Base-by-base conservation (phyloP, 2,113 vertebrate genomes). In the Eublepharis macularius region DNA sequence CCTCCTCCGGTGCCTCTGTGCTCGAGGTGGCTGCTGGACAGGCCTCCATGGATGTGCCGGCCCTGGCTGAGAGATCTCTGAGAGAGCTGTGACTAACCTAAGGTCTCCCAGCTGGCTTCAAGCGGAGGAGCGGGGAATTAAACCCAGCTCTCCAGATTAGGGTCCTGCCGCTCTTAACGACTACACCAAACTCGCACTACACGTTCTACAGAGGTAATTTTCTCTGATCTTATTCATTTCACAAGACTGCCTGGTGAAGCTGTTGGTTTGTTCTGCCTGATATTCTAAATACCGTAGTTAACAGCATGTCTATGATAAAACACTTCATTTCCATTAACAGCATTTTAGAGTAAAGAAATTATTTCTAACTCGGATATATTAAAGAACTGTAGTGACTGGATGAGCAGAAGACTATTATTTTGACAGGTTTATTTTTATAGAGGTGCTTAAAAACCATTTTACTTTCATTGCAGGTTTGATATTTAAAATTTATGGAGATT, bases 301-400 rank as follows among this genome's bases (percentile, higher is more conserved):
- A 66, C 78, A 19, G 1, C 60, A 45, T 39, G 74, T n/a, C 72
- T 39, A 45, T 47, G 26, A 82, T 74, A 90, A 77, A 45, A 49
- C 21, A 5, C 54, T 8, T 39, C 75, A 73, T 87, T 84, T 47
- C 21, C 1, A 57, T 88, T 66, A 70, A 2, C 57, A 6, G 4
- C 34, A 34, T 90, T 90, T 88, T 57, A 83, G 77, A 83, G 76
- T n/a, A 66, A 77, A 10, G 84, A n/a, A 0, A 51, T 72, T 85
- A 87, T 81, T 43, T 29, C 14, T 12, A 47, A 21, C 16, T 10
- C 43, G 0, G 2, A 32, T 69, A 29, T 43, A 76, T 1, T 80
- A 65, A 88, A 80, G 80, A 84, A 6, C 4, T 43, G 4, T 32
- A 81, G 21, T 39, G 4, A 80, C 26, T 68, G 76, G 83, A 57